Conservation (phyloP, 2,113 vertebrate species). For the Periophthalmus modestus region DNA sequence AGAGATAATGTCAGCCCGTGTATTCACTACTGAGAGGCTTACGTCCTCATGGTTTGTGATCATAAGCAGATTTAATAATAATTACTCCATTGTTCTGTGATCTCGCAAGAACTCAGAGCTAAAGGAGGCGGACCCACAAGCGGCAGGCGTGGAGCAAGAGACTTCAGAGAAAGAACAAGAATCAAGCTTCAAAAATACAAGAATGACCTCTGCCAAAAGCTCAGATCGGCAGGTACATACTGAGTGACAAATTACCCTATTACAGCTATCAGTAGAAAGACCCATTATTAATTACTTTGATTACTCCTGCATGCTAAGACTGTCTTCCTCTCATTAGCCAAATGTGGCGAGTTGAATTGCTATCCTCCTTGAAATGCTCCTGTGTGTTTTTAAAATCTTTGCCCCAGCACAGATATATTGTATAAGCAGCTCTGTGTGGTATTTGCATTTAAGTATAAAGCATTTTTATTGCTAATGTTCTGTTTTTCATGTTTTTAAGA, state of each 20-base stretch:
- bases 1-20: conserved; percentile 28
- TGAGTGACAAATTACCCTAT: conserved; percentile 44
- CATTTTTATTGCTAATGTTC: no score
- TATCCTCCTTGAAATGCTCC: no score
- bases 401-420: no score
- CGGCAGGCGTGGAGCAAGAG: conserved; percentile 10
- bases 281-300: not conserved
- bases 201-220: conserved; percentile 36
- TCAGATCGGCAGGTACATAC: conserved; percentile 66
- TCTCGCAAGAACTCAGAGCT: conserved; percentile 34
- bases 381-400: no score
- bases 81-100: conserved; percentile 36
- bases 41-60: conserved; percentile 35
- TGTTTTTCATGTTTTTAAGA: no score
- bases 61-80: conserved; percentile 28
- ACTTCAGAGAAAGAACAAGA: conserved; percentile 16
- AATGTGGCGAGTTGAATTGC: no score
- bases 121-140: conserved; percentile 36
- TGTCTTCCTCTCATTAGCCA: no score
- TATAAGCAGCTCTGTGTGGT: no score
- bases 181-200: conserved; percentile 21
- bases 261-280: conserved; percentile 7
- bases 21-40: conserved; percentile 24
- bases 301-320: no score
- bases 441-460: no score